Base-by-base conservation (phyloP, 2,797 vertebrate genomes). In the Acanthis flammea region DNA sequence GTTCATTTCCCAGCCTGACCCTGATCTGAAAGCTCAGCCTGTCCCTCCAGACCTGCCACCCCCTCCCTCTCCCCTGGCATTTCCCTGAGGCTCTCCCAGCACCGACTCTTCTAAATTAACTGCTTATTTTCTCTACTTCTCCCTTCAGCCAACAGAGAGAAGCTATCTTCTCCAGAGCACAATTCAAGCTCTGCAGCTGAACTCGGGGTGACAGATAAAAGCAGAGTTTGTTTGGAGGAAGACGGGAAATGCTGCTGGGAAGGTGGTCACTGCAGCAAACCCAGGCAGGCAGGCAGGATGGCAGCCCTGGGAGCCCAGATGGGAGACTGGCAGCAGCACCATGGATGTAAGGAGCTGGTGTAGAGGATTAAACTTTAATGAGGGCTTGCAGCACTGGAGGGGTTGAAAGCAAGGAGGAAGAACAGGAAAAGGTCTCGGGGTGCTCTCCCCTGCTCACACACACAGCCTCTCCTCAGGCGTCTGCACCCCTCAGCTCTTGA, bases 391-490 rank as follows among this genome's bases (percentile, higher is more conserved):
- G 86, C 41, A 23, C 1, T 24, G 86, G 41, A 61, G 67, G 51
- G 16, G 22, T 15, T 74, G 50, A 21, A 90, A 81, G 61, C 68
- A 39, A 35, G 0, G 12, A 68, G 58, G 9, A 53, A 47, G 48
- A 44, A 22, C 44, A 74, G 62, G 2, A 2, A 21, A 44, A 33
- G 57, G 62, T 51, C 57, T 41, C n/a, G 0, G 31, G 51, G 74
- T 58, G 51, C 35, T 45, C 50, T 55, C 14, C 9, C 3, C 7
- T 12, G 0, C 60, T 25, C 61, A 5, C 23, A 7, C 16, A 5
- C 14, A 5, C 12, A 3, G 5, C 8, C 31, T 70, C 63, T 30
- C 82, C 1, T 2, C 0, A 0, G 35, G 39, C 0, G 0, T n/a
- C 30, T 4, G n/a, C 16, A 16, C 65, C 44, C 7, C 0, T 14